phyloP scores from a whole-genome alignment of 2,113 vertebrate species.

The Saccopteryx leptura region DNA sequence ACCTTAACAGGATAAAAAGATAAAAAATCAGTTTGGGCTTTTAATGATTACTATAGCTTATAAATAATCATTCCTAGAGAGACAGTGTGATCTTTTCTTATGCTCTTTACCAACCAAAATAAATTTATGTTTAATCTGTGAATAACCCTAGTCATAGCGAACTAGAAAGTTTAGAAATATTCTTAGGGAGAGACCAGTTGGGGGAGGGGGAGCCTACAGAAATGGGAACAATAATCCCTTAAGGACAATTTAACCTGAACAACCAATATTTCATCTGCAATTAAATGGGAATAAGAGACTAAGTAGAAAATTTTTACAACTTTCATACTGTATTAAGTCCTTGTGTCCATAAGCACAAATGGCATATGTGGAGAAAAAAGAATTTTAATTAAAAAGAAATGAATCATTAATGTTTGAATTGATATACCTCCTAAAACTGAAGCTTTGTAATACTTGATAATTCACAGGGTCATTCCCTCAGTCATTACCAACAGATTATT shows the following conservation, averaged over 20 bases:
- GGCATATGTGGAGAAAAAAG: constrained; percentile 84
- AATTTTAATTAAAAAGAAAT: constrained; percentile 93
- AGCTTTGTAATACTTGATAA: constrained; percentile 92
- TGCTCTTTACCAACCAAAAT: background rate
- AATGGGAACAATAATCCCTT: constrained; percentile 38
- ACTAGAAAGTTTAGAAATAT: constrained; percentile 17
- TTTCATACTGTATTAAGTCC: constrained; percentile 80
- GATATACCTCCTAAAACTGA: constrained; percentile 89
- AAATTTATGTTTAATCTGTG: background rate
- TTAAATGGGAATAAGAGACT: constrained; percentile 84
- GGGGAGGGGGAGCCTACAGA: background rate
- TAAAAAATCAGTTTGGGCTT: constrained; percentile 31
- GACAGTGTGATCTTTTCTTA: background rate
- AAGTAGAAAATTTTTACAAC: constrained; percentile 80
- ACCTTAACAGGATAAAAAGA: background rate
- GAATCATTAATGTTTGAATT: constrained; percentile 88
- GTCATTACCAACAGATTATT: constrained; percentile 87
- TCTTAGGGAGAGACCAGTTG: background rate
- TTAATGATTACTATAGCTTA: constrained; percentile 13
- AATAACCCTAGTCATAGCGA: constrained; percentile 45
- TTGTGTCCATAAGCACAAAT: constrained; percentile 84
- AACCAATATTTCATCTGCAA: constrained; percentile 61
- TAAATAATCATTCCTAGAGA: background rate
- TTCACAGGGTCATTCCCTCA: constrained; percentile 87
- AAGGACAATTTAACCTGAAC: constrained; percentile 69